Percentiles rank a stretch among this genome's conserved stretches.
These are phyloP conservation scores for Cololabis saira DNA, from an alignment of 2,113 vertebrate genomes.

Conservation along the genomic window DNA sequence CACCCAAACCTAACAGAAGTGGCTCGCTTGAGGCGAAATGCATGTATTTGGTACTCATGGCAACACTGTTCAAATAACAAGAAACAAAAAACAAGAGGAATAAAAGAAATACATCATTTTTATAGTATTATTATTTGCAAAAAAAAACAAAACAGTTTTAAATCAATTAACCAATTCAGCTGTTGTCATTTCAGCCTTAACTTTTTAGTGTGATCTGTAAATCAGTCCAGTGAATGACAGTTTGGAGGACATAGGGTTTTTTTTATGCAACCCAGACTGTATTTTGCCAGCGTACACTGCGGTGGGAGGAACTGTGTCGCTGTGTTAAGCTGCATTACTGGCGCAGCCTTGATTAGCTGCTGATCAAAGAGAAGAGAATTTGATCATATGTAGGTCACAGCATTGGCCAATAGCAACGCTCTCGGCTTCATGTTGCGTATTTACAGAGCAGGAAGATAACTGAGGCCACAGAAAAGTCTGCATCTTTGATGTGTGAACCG, in stretches of 20 bases:
- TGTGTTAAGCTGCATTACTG: conserved; percentile 83
- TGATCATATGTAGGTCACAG: conserved; percentile 76
- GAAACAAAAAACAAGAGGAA: neutral
- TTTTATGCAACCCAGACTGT: neutral
- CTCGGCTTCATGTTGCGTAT: conserved; percentile 35
- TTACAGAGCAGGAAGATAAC: conserved; percentile 28
- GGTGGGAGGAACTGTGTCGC: neutral
- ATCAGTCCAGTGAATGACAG: neutral
- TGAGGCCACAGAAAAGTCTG: conserved; percentile 6
- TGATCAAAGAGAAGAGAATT: conserved; percentile 67
- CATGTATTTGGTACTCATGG: neutral
- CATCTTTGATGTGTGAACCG: conserved; percentile 50
- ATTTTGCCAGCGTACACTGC: conserved; percentile 21
- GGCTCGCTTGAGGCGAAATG: neutral
- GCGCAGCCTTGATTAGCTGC: conserved; percentile 72
- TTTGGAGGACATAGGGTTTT: neutral
- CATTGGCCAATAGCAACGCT: conserved; percentile 52
- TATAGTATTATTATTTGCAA: too few relatives aligned
- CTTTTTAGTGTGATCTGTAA: neutral
- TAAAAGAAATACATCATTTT: too few relatives aligned
- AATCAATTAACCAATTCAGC: too few relatives aligned
- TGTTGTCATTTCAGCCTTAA: too few relatives aligned
- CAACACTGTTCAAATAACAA: neutral
- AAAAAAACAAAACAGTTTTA: too few relatives aligned
- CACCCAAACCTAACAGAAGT: conserved; percentile 79